Evolutionary conservation across 2,113 vertebrate genomes (phyloP), one percentile per base, ranked within the genome.

Genomic region (Microcebus murinus): DNA sequence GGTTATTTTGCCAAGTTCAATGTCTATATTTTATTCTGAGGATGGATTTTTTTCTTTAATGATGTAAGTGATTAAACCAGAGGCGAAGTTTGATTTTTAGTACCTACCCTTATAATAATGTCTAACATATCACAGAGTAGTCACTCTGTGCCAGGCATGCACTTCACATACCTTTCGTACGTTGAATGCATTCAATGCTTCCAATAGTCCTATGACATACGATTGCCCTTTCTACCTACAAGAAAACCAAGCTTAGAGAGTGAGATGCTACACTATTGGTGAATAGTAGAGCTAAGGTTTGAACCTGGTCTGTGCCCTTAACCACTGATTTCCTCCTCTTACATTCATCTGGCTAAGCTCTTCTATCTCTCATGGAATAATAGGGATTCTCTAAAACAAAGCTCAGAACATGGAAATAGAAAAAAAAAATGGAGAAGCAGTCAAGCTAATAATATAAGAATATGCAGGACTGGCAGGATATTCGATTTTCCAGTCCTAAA

Each of bases 51-150:
- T 70, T 52, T 25, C 34, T 86, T 92, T 70, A 80, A 50, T 67
- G 61, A 39, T 73, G 27, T 21, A 83, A 36, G 12, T 85, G 59
- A 84, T 39, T 90, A 70, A 87, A 25, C 29, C 48, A 76, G 55
- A 79, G n/a, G 15, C 25, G 74, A 36, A 86, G 42, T 52, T 90
- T 94, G 83, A 84, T 63, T 71, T 92, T 94, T 94, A 63, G 76
- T 83, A 39, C 36, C 48, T 27, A 3, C 29, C 27, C 67, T 36
- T 57, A 45, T 74, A 74, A 70, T n/a, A 82, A 67, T n/a, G 55
- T 31, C 11, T 55, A 50, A 81, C 4, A 13, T 27, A 31, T 4
- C 57, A 71, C 63, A 84, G 29, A 45, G 57, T 2, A 21, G 8
- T 63, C 65, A 34, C 3, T 74, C 4, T 65, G 4, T 71, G 45